These are phyloP conservation scores for Hipparchia sbordonii DNA, from an alignment of 2,888 invertebrate genomes.

Conservation along the genomic window DNA sequence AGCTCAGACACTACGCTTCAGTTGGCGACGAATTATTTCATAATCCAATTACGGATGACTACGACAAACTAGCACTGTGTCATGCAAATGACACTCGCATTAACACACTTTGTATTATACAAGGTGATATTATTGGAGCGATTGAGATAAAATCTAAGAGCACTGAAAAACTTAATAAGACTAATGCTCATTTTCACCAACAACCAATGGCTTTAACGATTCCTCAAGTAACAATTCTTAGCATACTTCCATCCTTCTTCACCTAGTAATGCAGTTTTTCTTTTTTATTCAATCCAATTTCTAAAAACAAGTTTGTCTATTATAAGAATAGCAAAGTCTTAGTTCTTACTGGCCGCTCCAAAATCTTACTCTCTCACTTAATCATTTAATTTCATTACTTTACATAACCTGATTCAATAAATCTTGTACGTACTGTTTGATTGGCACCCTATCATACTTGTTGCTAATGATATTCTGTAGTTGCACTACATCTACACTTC, in stretches of 20 bases:
- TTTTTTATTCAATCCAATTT: not conserved
- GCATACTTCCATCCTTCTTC: too few species aligned
- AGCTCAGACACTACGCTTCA: constrained; percentile 64
- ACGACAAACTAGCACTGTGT: constrained; percentile 44
- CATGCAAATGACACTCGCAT: constrained; percentile 37
- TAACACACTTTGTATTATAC: constrained; percentile 20
- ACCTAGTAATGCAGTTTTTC: too few species aligned
- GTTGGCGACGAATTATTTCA: constrained; percentile 56
- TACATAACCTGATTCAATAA: constrained; percentile 28
- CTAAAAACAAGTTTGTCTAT: not conserved
- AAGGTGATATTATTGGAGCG: not conserved
- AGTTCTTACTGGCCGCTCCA: not conserved
- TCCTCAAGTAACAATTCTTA: too few species aligned
- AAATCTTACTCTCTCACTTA: not conserved
- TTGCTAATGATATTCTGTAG: constrained; percentile 13
- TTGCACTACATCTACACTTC: constrained; percentile 9
- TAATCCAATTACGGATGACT: constrained; percentile 64
- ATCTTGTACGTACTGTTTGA: constrained; percentile 28
- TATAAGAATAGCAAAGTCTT: not conserved
- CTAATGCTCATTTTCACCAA: too few species aligned
- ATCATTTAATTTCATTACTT: too few species aligned
- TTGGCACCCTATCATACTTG: constrained; percentile 18
- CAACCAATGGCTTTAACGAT: too few species aligned
- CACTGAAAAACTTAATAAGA: not conserved
- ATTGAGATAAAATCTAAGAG: not conserved